phyloP scores from a whole-genome alignment of 2,113 vertebrate genomes.

The Panthera uncia region DNA sequence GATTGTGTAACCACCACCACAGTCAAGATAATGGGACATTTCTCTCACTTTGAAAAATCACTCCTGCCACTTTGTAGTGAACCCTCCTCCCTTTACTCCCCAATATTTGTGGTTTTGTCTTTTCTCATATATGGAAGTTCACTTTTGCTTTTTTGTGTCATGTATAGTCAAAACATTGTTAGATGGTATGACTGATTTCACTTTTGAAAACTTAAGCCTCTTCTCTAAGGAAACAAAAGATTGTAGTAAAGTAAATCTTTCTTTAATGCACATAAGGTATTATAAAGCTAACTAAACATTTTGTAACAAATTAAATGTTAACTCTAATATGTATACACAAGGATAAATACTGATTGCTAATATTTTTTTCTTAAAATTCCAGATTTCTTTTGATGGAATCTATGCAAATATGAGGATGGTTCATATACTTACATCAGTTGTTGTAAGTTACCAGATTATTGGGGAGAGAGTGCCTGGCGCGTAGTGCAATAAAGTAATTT shows the following conservation, averaged over 20 bases:
- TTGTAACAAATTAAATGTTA: background rate
- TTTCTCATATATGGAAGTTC: background rate
- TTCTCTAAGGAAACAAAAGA: conserved; percentile 41
- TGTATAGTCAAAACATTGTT: background rate
- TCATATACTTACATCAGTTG: conserved; percentile 98
- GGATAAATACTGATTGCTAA: conserved; percentile 40
- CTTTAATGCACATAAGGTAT: background rate
- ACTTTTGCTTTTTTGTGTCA: background rate
- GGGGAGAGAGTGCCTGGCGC: conserved; percentile 25
- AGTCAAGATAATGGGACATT: background rate
- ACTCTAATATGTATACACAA: background rate
- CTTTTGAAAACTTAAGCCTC: conserved; percentile 3
- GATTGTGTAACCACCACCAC: background rate
- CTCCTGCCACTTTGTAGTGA: background rate
- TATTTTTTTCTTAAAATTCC: conserved; percentile 75
- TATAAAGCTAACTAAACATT: background rate
- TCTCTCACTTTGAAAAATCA: background rate
- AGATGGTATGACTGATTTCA: background rate
- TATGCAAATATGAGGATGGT: conserved; percentile 99
- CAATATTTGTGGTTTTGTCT: background rate
- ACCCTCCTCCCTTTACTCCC: background rate
- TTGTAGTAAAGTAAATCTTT: background rate
- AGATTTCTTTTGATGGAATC: conserved; percentile 98
- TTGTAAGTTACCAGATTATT: conserved; percentile 90
- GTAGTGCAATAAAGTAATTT: conserved; percentile 28